Conservation (phyloP, 2,888 invertebrate genomes). For the Allolobophora icterica region DNA sequence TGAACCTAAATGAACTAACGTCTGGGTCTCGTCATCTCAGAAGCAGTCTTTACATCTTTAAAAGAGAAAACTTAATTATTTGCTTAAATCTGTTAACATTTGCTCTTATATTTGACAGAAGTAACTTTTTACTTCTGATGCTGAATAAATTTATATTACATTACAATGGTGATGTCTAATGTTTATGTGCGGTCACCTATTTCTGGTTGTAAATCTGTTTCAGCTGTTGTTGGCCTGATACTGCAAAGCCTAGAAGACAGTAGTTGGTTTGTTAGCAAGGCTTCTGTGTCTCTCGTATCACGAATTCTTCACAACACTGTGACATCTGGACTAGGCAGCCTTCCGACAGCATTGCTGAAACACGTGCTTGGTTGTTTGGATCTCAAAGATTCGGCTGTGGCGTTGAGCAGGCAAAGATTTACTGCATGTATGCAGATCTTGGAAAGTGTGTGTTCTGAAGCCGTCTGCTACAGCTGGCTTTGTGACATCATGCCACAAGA, state of each 20-base stretch:
- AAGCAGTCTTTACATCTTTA: no score
- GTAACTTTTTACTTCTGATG: not conserved
- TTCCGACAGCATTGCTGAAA: not conserved
- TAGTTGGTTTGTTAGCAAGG: slow-evolving; percentile 24
- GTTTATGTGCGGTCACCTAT: not conserved
- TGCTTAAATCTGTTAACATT: not conserved
- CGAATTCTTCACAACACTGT: not conserved
- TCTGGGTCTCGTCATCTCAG: no score
- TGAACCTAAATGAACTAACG: no score
- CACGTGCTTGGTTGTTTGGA: slow-evolving; percentile 5
- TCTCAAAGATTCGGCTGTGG: not conserved
- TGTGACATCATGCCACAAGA: not conserved
- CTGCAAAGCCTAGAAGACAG: not conserved
- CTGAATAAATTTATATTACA: not conserved
- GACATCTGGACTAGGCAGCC: not conserved
- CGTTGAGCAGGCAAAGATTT: not conserved
- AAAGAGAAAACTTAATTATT: no score
- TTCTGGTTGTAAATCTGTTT: not conserved
- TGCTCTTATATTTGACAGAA: not conserved
- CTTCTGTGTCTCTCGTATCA: slow-evolving; percentile 3
- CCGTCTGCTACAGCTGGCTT: not conserved
- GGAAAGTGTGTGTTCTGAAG: not conserved
- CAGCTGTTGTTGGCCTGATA: not conserved
- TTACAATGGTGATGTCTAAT: not conserved
- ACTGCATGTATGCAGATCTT: not conserved